Base-by-base conservation (phyloP, 2,113 vertebrate species). In the Oceanodroma tethys region DNA sequence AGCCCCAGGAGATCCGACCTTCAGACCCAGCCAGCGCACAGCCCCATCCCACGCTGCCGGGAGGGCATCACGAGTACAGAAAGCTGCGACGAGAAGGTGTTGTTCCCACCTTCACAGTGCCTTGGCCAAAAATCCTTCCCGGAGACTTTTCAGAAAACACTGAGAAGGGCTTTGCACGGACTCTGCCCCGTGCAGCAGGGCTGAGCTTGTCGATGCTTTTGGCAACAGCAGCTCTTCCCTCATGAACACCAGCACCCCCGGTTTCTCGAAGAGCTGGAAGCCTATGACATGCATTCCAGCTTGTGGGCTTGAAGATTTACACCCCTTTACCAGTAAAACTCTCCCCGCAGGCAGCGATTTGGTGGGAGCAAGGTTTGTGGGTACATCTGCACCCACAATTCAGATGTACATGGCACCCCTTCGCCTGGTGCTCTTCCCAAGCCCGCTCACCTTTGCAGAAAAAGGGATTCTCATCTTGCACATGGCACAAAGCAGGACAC, bases 21-120 rank as follows among this genome's bases (percentile, higher is more conserved):
- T 26, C 67, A 47, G 50, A 16, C 14, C 52, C 58, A 42, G 62
- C 10, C 23, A 15, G n/a, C 6, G 3, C 40, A 21, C 11, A 32
- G 32, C 36, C 50, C 58, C 2, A 1, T n/a, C 71, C 56, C 38
- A 17, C 2, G 4, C 65, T 22, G 50, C 58, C 6, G 1, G 19
- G 9, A 32, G 4, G 18, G 43, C 38, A 56, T 9, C 23, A 21
- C 1, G 3, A n/a, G 27, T 19, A 21, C 13, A 22, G 65, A 65
- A 26, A 74, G 34, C 10, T 8, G 20, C 2, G 13, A 34, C 0
- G 6, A 70, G 38, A 34, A 40, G n/a, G 70, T 43, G 60, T 0
- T 56, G 50, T 45, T 34, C 63, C 60, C 74, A 74, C 48, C 42
- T 38, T 10, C 32, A 30, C 27, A 11, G 36, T 5, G 9, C 11